Conservation (phyloP, 1,140 invertebrate species). For the Drosophila dunni region DNA sequence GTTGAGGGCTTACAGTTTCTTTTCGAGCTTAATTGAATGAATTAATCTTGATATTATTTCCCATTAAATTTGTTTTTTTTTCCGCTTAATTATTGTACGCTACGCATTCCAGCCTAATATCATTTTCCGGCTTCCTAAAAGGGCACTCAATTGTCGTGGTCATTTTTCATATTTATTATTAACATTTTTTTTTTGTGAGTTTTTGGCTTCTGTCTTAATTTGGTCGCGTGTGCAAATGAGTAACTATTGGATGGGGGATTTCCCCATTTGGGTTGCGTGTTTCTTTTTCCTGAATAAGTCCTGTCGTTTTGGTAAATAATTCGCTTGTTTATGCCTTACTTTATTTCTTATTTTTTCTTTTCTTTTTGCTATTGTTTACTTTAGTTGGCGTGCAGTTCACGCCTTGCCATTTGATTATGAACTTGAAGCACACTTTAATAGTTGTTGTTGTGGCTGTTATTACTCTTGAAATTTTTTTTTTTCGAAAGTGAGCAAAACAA, state of each 20-base stretch:
- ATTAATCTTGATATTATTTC: conserved; percentile 39
- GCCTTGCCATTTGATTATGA: conserved; percentile 56
- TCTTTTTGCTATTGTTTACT: conserved; percentile 19
- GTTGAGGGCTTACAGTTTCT: not conserved
- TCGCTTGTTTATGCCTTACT: conserved; percentile 54
- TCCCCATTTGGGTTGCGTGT: conserved; percentile 26
- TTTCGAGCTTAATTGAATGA: conserved; percentile 10
- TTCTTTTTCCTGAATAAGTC: conserved; percentile 18
- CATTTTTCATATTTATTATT: conserved; percentile 29
- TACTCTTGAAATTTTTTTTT: conserved; percentile 17
- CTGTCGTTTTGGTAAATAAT: conserved; percentile 62
- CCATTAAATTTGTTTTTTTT: conserved; percentile 38
- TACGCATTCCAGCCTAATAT: conserved; percentile 5
- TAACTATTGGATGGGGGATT: conserved; percentile 6
- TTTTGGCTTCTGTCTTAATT: conserved; percentile 32
- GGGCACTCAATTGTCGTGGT: conserved; percentile 51
- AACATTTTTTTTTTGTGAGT: not conserved
- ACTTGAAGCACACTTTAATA: conserved; percentile 30
- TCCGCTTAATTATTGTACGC: conserved; percentile 35
- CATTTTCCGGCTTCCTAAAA: conserved; percentile 51
- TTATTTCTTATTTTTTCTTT: conserved; percentile 47
- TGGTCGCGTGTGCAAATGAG: conserved; percentile 56
- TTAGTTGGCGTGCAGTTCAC: conserved; percentile 52
- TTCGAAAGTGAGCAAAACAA: conserved; percentile 29
- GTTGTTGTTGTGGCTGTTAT: not conserved